These are phyloP conservation scores for Osmerus mordax DNA, from an alignment of 2,113 vertebrate species.

Conservation along the genomic window DNA sequence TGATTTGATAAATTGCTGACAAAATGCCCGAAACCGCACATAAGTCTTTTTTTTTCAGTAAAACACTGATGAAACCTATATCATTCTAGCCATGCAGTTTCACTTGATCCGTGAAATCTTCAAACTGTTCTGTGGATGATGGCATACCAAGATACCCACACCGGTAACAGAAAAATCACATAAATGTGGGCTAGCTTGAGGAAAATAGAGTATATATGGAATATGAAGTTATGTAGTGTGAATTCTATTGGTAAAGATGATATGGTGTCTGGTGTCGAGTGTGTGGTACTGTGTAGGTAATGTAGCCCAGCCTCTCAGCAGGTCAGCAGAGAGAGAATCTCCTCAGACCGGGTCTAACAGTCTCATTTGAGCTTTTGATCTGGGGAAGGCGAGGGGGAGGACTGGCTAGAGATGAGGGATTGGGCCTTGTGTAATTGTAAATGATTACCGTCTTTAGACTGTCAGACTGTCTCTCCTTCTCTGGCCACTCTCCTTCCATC, in stretches of 20 bases:
- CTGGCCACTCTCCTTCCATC: conserved; percentile 14
- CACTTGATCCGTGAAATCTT: conserved; percentile 1
- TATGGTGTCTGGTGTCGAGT: conserved; percentile 19
- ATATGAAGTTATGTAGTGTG: conserved; percentile 33
- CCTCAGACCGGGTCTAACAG: conserved; percentile 35
- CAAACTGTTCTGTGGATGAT: conserved; percentile 24
- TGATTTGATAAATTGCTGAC: conserved; percentile 24
- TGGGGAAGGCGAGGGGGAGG: conserved; percentile 56
- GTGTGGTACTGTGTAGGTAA: neutral
- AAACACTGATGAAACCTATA: conserved; percentile 39
- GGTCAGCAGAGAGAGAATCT: conserved; percentile 27
- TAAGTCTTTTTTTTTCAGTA: conserved; percentile 44
- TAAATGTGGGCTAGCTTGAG: conserved; percentile 18
- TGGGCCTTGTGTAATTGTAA: conserved; percentile 71
- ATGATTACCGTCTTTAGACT: conserved; percentile 69
- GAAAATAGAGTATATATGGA: conserved; percentile 29
- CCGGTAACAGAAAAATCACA: conserved; percentile 30
- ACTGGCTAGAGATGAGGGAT: conserved; percentile 48
- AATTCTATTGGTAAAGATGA: conserved; percentile 21
- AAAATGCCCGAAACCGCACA: conserved; percentile 37
- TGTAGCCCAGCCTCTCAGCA: conserved; percentile 29
- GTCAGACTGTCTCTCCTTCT: conserved; percentile 47
- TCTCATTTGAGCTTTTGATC: conserved; percentile 58
- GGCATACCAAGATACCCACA: conserved; percentile 24
- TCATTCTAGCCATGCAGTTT: conserved; percentile 21